Percentiles rank a stretch among this genome's conserved stretches.
These are phyloP conservation scores for Pseudochromis fuscus DNA, from an alignment of 2,797 vertebrate species.

Conservation along the genomic window DNA sequence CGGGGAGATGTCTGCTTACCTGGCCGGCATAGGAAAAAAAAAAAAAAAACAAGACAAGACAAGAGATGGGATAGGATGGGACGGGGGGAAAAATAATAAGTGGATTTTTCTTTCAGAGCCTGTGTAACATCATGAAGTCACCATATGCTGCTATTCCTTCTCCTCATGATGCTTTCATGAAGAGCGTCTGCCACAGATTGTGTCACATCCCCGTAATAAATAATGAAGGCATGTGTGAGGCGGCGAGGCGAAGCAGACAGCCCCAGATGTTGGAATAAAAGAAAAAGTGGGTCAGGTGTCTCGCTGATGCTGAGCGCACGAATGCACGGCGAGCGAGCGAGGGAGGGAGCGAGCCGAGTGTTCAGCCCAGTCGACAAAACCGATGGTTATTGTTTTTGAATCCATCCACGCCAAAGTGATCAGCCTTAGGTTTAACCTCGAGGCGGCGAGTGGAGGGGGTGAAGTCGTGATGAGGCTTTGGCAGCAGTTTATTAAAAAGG, in stretches of 20 bases:
- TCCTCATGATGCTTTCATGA: constrained; percentile 47
- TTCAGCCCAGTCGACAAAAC: neutral
- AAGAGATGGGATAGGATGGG: no score
- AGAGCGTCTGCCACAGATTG: constrained; percentile 34
- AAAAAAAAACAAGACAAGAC: constrained; percentile 9
- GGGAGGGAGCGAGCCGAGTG: no score
- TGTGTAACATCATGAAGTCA: neutral
- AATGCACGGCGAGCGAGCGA: constrained; percentile 8
- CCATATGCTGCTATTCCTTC: constrained; percentile 19
- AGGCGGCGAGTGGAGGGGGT: no score
- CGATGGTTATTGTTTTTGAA: neutral
- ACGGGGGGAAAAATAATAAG: neutral
- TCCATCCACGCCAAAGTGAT: no score
- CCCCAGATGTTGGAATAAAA: constrained; percentile 66
- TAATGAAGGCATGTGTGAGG: constrained; percentile 39
- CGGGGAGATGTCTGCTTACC: constrained; percentile 8
- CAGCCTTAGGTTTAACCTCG: no score
- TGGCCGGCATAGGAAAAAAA: no score
- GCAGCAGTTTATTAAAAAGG: no score
- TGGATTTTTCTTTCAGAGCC: constrained; percentile 1
- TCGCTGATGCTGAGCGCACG: constrained; percentile 27
- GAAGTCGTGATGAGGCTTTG: no score
- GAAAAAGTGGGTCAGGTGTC: constrained; percentile 73
- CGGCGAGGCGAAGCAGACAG: constrained; percentile 47
- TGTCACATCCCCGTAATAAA: constrained; percentile 45